Evolutionary conservation across 1,140 invertebrate species (phyloP), one percentile per base, ranked within the genome.

Genomic region (Brachionus asplanchnoidis): DNA sequence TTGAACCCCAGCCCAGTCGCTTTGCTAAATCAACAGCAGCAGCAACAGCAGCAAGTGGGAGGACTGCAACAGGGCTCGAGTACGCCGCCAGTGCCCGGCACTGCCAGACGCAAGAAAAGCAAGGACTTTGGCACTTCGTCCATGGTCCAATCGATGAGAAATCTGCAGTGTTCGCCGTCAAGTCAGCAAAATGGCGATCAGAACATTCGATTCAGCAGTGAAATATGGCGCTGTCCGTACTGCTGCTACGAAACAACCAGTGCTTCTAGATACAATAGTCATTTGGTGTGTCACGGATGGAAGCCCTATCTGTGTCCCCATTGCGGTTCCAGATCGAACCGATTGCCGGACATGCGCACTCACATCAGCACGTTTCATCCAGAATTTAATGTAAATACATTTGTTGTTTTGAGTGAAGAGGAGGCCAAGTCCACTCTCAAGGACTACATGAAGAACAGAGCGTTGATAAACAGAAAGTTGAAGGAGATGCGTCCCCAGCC

Each of bases 301-400:
- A 82, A 82, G 32, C 79, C 79, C 20, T 82, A 82, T 82, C 42
- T 82, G 6, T 82, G 79, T 46, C 79, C 79, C 1, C 79, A 82
- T 68, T 82, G 79, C 36, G 79, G 79, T 26, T 82, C 79, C 2
- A 60, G 79, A 82, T 82, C 79, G 36, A 82, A 82, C 32, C 50
- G 79, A 14, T 44, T 82, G 20, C 79, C 79, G n/a, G 79, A 82
- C 23, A 82, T 82, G 79, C 79, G 79, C 23, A 82, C 79, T 14
- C 79, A 82, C 12, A 82, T 82, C 7, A 82, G 79, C 32, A 82
- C 79, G 14, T 82, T 82, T 68, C 79, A 82, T 68, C 79, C 79
- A 40, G 79, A 82, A 65, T 82, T 65, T 65, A 82, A 82, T 82
- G 79, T 82, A 82, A 82, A 82, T 82, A 82, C 79, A 82, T 82